Percentiles rank a stretch among this genome's conserved stretches.
Conservation (phyloP, 2,113 vertebrate genomes). For the Pimephales promelas region DNA sequence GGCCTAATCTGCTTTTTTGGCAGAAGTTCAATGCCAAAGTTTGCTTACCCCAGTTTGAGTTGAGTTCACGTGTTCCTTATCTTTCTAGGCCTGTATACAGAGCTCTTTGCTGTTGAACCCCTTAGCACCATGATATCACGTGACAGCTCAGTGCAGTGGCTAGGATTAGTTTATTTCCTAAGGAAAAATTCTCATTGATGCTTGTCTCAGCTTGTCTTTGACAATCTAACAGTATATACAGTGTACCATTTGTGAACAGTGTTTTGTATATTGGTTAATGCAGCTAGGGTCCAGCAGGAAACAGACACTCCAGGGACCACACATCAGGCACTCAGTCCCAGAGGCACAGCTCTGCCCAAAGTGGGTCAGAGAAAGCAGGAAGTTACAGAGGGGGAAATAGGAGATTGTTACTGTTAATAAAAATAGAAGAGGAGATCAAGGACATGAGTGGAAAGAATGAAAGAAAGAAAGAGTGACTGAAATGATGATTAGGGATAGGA, state of each 20-base stretch:
- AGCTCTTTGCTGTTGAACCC: not conserved
- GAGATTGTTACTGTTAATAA: slow-evolving; percentile 15
- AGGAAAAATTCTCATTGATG: not conserved
- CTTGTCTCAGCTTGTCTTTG: not conserved
- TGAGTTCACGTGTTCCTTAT: not conserved
- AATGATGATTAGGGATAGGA: not conserved
- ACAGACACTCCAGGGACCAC: slow-evolving; percentile 63
- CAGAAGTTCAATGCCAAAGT: slow-evolving; percentile 21
- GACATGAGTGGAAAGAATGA: not conserved
- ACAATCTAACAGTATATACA: not conserved
- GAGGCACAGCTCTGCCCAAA: slow-evolving; percentile 62
- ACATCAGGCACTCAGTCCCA: slow-evolving; percentile 59
- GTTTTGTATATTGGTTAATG: slow-evolving; percentile 52
- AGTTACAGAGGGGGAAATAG: not conserved
- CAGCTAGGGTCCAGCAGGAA: slow-evolving; percentile 69
- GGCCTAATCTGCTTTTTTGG: slow-evolving; percentile 21
- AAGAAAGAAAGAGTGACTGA: not conserved
- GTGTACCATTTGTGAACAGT: not conserved
- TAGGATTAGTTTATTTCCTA: not conserved
- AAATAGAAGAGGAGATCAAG: slow-evolving; percentile 49
- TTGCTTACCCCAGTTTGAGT: not conserved
- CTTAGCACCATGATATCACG: not conserved
- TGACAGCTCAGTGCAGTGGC: not conserved
- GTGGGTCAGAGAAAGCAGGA: slow-evolving; percentile 60
- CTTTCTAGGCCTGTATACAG: not conserved